Conservation (phyloP, 1,140 invertebrate genomes). For the Orius insidiosus region DNA sequence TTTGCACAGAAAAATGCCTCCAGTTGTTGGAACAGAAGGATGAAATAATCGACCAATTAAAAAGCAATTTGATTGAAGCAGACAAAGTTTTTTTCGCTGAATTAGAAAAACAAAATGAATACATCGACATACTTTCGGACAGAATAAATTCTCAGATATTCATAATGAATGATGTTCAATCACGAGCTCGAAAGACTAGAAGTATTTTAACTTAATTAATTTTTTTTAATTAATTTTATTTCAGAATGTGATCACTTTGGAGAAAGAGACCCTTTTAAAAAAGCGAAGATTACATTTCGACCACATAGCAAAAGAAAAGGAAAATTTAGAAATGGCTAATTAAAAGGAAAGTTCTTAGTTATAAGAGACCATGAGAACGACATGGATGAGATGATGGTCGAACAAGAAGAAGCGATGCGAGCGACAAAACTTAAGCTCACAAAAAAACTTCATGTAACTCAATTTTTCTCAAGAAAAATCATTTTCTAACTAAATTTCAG, state of each 20-base stretch:
- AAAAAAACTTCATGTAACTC: constrained; percentile 1
- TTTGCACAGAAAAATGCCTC: constrained; percentile 35
- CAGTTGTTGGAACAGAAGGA: constrained; percentile 60
- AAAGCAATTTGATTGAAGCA: constrained; percentile 48
- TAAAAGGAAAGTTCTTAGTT: constrained; percentile 3
- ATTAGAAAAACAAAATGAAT: constrained; percentile 45
- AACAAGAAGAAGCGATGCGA: constrained; percentile 9
- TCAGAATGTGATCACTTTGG: too few relatives aligned
- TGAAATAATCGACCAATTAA: constrained; percentile 51
- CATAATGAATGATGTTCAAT: constrained; percentile 52
- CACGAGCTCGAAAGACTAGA: constrained; percentile 55
- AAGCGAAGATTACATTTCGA: not conserved
- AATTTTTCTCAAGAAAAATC: too few relatives aligned
- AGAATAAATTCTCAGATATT: constrained; percentile 65
- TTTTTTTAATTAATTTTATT: not conserved
- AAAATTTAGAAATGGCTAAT: not conserved
- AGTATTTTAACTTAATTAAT: constrained; percentile 23
- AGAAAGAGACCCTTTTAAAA: too few relatives aligned
- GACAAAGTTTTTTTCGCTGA: constrained; percentile 42
- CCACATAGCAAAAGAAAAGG: not conserved
- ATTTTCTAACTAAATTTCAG: not conserved
- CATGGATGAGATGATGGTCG: constrained; percentile 7
- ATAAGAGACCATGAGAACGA: constrained; percentile 11
- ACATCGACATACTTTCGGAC: constrained; percentile 56
- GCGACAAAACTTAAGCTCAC: constrained; percentile 6